Base-by-base conservation (phyloP, 2,888 invertebrate genomes). In the Molorchus minor region DNA sequence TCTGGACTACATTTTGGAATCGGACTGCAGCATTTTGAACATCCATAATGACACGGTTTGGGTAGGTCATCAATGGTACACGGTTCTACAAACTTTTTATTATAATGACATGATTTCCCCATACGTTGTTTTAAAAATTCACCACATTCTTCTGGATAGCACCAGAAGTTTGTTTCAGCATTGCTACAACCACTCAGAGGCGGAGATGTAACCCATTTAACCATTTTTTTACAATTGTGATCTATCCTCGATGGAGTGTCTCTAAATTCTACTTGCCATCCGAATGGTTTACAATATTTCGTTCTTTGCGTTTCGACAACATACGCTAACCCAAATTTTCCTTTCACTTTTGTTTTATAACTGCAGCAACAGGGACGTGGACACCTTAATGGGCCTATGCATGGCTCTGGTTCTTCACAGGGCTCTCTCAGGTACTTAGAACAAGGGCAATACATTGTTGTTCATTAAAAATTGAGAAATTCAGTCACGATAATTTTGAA, bases 311-410 rank as follows among this genome's bases (percentile, higher is more conserved):
- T 74, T 62, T 79, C 77, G 2, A 74, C 64, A 8, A 79, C 64
- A 67, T 77, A 80, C 3, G 79, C 79, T 13, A 79, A 59, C 10
- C 79, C 79, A 56, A 80, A 79, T 41, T 76, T 74, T n/a, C 77
- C 79, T 65, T 71, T 76, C 2, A 61, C 62, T 35, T 68, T 40
- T 5, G 29, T 25, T 13, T 35, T 55, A 12, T 12, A 59, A 25
- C 60, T 58, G 13, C 61, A 61, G 54, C 61, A 61, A 40, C 57
- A 51, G 4, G 38, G 56, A n/a, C n/a, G 7, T n/a, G n/a, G 12
- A 33, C 7, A n/a, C 12, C 12, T 33, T 3, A 33, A n/a, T 7
- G 5, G 7, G 7, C 33, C 33, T 33, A 12, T 7, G 12, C 33
- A 33, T 33, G 3, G 3, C 2, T 33, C 33, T 33, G 5, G 33